Conservation (phyloP, 2,797 vertebrate species). For the Rousettus madagascariensis region DNA sequence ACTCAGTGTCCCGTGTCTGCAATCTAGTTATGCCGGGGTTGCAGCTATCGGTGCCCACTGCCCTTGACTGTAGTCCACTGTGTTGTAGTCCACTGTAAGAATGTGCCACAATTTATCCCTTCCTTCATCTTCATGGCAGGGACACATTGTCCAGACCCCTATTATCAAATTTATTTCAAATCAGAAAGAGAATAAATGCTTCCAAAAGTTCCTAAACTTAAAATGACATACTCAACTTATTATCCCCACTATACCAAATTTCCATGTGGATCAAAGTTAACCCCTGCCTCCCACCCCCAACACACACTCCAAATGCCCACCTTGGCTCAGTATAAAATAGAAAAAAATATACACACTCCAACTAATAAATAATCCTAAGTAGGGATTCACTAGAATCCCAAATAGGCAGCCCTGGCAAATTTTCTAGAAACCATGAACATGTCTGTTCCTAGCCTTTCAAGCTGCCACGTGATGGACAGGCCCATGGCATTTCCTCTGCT, state of each 20-base stretch:
- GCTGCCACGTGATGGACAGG: slow-evolving; percentile 45
- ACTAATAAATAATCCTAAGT: slow-evolving; percentile 58
- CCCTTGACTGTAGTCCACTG: neutral
- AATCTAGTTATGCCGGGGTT: too few relatives aligned
- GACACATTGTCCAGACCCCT: neutral
- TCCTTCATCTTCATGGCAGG: neutral
- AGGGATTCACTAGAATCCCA: slow-evolving; percentile 59
- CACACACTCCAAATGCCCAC: neutral
- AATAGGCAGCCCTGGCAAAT: slow-evolving; percentile 68
- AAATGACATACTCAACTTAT: neutral
- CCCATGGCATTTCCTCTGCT: slow-evolving; percentile 59
- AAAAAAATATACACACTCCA: neutral
- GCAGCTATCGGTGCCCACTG: neutral
- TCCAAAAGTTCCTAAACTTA: neutral
- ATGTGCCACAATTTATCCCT: neutral
- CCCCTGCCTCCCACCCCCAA: neutral
- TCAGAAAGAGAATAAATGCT: slow-evolving; percentile 16
- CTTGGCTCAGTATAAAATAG: neutral
- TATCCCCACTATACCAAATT: neutral
- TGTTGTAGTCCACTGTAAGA: too few relatives aligned
- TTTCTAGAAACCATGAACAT: slow-evolving; percentile 55
- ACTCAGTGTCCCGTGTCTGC: neutral
- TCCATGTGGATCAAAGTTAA: neutral
- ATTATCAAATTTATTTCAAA: slow-evolving; percentile 9
- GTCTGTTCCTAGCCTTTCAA: slow-evolving; percentile 60